Conservation (phyloP, 2,113 vertebrate genomes). For the Sturnus vulgaris region DNA sequence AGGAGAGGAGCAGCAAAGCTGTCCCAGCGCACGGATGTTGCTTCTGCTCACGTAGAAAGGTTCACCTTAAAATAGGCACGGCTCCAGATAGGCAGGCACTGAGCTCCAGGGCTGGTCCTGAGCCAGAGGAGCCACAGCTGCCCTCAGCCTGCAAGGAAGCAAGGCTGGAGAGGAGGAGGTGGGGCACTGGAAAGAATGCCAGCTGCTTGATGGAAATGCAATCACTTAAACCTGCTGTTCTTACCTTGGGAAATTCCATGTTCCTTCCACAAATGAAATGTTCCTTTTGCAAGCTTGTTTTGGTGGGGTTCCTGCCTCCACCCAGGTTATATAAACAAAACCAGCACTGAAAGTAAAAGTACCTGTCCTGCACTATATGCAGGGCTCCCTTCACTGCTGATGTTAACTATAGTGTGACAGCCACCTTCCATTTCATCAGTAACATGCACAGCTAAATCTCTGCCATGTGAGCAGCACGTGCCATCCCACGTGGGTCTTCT, state of each 20-base stretch:
- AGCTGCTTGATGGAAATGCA: not conserved
- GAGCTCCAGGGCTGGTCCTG: not conserved
- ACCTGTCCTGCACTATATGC: not conserved
- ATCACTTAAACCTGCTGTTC: not conserved
- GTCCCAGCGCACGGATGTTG: rapidly evolving
- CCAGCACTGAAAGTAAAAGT: not conserved
- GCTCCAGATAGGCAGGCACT: not conserved
- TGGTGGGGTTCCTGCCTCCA: conserved; percentile 3
- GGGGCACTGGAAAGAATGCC: not conserved
- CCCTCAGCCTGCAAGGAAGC: not conserved
- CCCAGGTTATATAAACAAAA: conserved; percentile 7
- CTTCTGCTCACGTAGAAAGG: not conserved
- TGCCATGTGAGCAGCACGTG: not conserved
- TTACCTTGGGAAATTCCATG: conserved; percentile 33
- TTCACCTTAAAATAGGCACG: not conserved
- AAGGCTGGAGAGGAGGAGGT: not conserved
- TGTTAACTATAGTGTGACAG: not conserved
- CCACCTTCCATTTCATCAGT: not conserved
- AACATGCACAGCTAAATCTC: not conserved
- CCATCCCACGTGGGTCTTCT: not conserved
- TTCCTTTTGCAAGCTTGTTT: conserved; percentile 31
- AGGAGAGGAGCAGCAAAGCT: rapidly evolving
- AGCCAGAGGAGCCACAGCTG: not conserved
- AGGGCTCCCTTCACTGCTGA: not conserved
- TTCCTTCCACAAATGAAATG: not conserved